Percentiles rank a stretch among this genome's conserved stretches.
Evolutionary conservation across 2,113 vertebrate species (phyloP).

Genomic region (Rynchops niger): DNA sequence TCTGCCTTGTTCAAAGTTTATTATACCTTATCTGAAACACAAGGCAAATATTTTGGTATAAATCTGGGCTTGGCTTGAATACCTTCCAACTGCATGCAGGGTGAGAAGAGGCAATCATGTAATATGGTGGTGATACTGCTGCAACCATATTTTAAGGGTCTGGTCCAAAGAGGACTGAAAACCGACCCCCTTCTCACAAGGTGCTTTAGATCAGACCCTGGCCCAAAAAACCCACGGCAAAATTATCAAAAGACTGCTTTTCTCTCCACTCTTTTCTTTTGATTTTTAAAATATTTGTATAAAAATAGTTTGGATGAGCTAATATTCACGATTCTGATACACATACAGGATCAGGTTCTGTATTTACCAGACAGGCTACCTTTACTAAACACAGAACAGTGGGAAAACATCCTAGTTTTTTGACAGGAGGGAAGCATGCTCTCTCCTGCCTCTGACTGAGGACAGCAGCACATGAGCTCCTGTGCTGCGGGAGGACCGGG

Average conservation of each 20-base stretch:
- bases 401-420: background rate
- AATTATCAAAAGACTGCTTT: background rate
- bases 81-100: background rate
- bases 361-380: background rate
- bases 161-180: background rate
- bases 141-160: background rate
- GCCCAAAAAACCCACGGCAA: background rate
- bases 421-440: background rate
- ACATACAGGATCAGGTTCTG: background rate
- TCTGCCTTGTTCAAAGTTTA: background rate
- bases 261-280: background rate
- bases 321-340: background rate
- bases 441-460: background rate
- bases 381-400: background rate
- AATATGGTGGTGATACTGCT: background rate
- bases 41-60: slow-evolving; percentile 45
- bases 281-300: background rate
- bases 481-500: background rate
- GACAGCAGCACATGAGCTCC: accelerated
- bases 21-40: background rate
- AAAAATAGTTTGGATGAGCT: background rate
- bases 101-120: background rate
- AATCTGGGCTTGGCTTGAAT: slow-evolving; percentile 7
- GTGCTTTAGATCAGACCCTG: background rate
- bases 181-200: accelerated